phyloP scores from a whole-genome alignment of 2,113 vertebrate species.

The Anarhynchus alexandrinus region DNA sequence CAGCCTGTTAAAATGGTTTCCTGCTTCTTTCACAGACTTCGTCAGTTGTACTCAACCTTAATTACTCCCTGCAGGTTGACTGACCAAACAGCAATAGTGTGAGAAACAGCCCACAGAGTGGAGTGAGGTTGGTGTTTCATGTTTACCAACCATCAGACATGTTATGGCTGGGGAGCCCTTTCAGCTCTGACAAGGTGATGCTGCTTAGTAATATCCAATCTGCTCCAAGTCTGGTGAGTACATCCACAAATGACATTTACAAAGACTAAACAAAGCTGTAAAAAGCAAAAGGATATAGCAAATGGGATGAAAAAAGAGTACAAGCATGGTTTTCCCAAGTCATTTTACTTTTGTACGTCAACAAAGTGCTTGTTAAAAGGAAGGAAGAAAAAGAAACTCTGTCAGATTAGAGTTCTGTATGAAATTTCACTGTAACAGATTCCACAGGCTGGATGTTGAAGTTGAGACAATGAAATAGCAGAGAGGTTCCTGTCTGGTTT shows the following conservation, averaged over 20 bases:
- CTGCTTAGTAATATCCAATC: background rate
- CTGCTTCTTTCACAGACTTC: background rate
- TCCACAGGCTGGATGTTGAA: background rate
- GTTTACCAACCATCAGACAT: background rate
- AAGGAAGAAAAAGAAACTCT: background rate
- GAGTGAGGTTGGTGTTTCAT: background rate
- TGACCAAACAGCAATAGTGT: background rate
- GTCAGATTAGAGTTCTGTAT: background rate
- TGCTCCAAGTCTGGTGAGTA: background rate
- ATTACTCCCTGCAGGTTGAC: background rate
- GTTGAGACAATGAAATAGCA: background rate
- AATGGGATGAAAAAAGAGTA: background rate
- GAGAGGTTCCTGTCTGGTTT: background rate
- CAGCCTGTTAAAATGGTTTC: background rate
- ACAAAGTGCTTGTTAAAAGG: background rate
- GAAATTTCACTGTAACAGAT: background rate
- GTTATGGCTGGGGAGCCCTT: background rate
- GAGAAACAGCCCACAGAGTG: background rate
- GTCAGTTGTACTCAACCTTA: background rate
- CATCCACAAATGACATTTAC: background rate
- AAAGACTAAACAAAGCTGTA: background rate
- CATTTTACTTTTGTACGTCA: background rate
- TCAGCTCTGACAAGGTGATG: background rate
- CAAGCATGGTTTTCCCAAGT: background rate
- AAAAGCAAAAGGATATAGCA: background rate